A percentile compares a stretch with the other conserved stretches of the same genome.
These are phyloP conservation scores for Brienomyrus longianalis DNA, from an alignment of 2,113 vertebrate genomes.

Conservation along the genomic window DNA sequence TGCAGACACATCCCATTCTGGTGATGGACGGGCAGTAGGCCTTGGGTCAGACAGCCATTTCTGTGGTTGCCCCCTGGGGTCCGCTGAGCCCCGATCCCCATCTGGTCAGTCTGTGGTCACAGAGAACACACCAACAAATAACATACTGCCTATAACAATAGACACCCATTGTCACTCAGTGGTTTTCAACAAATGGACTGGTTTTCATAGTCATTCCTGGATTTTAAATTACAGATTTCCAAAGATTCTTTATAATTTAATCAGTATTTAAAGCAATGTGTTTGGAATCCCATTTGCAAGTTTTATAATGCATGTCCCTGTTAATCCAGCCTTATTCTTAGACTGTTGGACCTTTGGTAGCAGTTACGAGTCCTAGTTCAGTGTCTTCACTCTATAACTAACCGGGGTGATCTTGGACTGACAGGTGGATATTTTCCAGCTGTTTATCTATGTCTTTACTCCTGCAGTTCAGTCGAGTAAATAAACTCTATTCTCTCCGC, in stretches of 20 bases:
- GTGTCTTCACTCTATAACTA: neutral
- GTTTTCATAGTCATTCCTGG: neutral
- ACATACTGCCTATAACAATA: neutral
- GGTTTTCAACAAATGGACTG: neutral
- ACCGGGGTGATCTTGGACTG: neutral
- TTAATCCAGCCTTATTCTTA: neutral
- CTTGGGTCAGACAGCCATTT: neutral
- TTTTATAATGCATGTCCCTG: neutral
- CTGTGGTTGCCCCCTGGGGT: neutral
- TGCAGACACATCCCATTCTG: neutral
- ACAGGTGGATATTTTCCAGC: neutral
- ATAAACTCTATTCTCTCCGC: neutral
- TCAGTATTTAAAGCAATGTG: no score
- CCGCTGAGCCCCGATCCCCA: neutral
- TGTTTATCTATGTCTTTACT: neutral
- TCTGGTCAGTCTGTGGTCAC: neutral
- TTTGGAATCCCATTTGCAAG: neutral
- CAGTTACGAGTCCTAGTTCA: neutral
- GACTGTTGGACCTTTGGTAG: neutral
- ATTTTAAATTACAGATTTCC: neutral
- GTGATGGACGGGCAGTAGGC: neutral
- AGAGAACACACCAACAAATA: neutral
- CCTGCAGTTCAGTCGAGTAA: neutral
- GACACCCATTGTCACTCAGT: neutral
- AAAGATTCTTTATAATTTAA: neutral